A percentile compares a stretch with the other conserved stretches of the same genome.
phyloP scores from a whole-genome alignment of 1,140 invertebrate genomes.

The Cotesia vestalis region DNA sequence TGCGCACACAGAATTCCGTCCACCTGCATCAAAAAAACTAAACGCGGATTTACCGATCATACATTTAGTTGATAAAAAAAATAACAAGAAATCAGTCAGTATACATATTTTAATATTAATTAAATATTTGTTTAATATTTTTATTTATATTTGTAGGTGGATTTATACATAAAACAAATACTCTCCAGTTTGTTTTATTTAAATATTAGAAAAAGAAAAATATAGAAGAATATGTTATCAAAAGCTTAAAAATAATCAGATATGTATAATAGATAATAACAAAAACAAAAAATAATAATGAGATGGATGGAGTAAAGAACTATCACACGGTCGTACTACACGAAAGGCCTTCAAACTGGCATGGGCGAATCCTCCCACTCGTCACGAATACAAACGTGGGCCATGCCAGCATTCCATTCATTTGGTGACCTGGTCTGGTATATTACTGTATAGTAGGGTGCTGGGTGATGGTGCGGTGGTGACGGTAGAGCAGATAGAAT shows the following conservation, averaged over 20 bases:
- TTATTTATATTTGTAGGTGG: background rate
- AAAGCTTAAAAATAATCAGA: too few relatives aligned
- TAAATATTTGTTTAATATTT: background rate
- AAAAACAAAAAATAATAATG: background rate
- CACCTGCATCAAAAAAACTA: background rate
- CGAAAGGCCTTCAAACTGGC: slow-evolving; percentile 7
- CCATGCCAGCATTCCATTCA: slow-evolving; percentile 58
- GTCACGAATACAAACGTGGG: slow-evolving; percentile 47
- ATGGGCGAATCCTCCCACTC: slow-evolving; percentile 26
- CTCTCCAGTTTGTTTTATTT: too few relatives aligned
- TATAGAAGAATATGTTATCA: too few relatives aligned
- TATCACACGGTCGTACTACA: background rate
- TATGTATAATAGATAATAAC: background rate
- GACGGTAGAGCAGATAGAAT: slow-evolving; percentile 19
- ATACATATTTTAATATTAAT: background rate
- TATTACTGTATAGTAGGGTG: too few relatives aligned
- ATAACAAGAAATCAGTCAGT: background rate
- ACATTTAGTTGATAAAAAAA: background rate
- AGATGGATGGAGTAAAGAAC: background rate
- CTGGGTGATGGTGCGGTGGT: background rate
- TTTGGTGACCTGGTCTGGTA: slow-evolving; percentile 37
- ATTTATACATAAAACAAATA: too few relatives aligned
- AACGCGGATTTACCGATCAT: background rate
- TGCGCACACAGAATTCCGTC: background rate
- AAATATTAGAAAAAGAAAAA: too few relatives aligned